Evolutionary conservation across 53 echinoderm and acorn worm genomes (phyloP), one percentile per base, ranked within the genome.

Genomic region (Paracentrotus lividus): DNA sequence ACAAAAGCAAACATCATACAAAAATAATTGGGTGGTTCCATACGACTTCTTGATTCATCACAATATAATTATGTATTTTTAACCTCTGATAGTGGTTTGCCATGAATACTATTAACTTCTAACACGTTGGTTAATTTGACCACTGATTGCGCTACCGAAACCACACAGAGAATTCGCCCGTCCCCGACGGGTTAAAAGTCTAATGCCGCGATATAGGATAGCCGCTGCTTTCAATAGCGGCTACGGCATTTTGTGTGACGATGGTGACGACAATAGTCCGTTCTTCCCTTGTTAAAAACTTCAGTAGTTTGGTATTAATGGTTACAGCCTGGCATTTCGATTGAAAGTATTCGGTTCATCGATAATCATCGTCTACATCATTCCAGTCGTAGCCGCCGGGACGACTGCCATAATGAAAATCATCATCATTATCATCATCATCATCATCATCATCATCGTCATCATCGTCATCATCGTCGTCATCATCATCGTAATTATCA

Each of bases 91-190:
- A 5, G 16, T 72, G 36, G 15, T 40, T 9, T 33, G 47, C 81
- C 49, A 81, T 81, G 47, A 81, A 81, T 81, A 81, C 5, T 20
- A 54, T 86, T 55, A 86, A 56, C 86, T 44, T 86, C 9, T 27
- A 31, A 3, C 21, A 32, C 10, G 53, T 18, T 86, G n/a, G 55
- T 56, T 53, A 56, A 56, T 86, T 38, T 34, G 38, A 86, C 86
- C 86, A 34, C 54, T 13, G 54, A 56, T 56, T 56, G 57, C 86
- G 49, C 45, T 56, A 54, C 56, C 86, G 56, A 86, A 86, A 86
- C 86, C 56, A 56, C 86, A 86, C 86, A 20, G 56, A 2, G 31
- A 86, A 21, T 33, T 55, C 57, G 54, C 54, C 86, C 86, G 40
- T 86, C 86, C 34, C 36, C 14, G 56, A 7, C 86, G 56, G 86